These are phyloP conservation scores for Struthidea cinerea DNA, from an alignment of 2,113 vertebrate genomes.

Conservation along the genomic window DNA sequence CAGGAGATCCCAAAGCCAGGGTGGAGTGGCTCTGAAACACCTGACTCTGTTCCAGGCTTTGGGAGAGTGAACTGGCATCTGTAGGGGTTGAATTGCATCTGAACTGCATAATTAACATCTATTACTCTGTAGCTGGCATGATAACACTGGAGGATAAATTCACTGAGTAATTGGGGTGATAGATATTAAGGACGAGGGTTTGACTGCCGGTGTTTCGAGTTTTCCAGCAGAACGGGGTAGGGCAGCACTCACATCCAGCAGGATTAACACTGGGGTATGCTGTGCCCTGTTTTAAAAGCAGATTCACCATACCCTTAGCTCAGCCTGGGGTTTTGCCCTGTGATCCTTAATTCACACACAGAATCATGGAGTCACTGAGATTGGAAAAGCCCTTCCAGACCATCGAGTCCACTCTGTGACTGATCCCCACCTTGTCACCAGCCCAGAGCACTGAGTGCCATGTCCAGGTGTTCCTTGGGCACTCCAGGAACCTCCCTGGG, in stretches of 20 bases:
- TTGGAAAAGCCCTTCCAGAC: not conserved
- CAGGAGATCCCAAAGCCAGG: not conserved
- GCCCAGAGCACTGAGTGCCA: not conserved
- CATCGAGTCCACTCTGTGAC: not conserved
- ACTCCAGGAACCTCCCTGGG: not conserved
- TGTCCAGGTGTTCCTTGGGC: not conserved
- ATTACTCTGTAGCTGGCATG: not conserved
- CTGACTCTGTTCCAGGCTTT: not conserved
- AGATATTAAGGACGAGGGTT: not conserved
- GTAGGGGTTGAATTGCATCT: not conserved
- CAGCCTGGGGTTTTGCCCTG: not conserved
- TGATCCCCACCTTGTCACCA: not conserved
- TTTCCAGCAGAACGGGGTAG: not conserved
- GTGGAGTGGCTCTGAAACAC: not conserved
- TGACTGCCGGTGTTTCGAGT: not conserved
- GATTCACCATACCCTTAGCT: not conserved
- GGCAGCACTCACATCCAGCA: not conserved
- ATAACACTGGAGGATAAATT: not conserved
- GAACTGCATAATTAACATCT: not conserved
- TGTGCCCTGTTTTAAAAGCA: not conserved
- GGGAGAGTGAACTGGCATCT: not conserved
- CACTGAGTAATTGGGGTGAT: not conserved
- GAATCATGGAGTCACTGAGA: not conserved
- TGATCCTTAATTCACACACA: fast-evolving
- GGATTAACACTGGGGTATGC: not conserved